Evolutionary conservation across 2,113 vertebrate species (phyloP).

Genomic region (Murina feae): DNA sequence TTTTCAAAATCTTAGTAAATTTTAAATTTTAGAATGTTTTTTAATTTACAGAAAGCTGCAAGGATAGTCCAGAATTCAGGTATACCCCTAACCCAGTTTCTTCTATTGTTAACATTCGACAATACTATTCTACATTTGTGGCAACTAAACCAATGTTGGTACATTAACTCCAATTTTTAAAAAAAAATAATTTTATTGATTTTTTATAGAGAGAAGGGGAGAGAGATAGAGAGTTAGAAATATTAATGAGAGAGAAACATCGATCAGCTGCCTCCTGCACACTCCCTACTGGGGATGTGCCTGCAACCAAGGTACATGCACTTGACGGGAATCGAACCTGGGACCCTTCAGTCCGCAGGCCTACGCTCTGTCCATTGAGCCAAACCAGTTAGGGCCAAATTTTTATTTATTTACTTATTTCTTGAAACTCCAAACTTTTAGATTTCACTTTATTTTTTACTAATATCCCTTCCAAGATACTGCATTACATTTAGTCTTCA

Average conservation of each 20-base stretch:
- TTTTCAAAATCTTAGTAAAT: background rate
- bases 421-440: background rate
- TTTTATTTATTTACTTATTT: background rate
- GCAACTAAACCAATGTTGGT: background rate
- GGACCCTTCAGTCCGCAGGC: too few relatives aligned
- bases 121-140: background rate
- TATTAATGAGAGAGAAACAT: too few relatives aligned
- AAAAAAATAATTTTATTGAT: too few relatives aligned
- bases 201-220: too few relatives aligned
- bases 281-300: too few relatives aligned
- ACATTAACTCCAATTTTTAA: background rate
- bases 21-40: slow-evolving; percentile 9
- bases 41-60: background rate
- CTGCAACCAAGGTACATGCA: too few relatives aligned
- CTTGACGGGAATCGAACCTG: too few relatives aligned
- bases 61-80: background rate
- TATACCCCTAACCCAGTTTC: background rate
- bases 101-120: background rate
- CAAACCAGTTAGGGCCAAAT: too few relatives aligned
- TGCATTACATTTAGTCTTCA: background rate
- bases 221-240: too few relatives aligned
- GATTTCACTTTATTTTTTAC: background rate
- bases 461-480: background rate
- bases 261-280: too few relatives aligned
- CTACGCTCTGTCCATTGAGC: too few relatives aligned